Base-by-base conservation (phyloP, 2,888 invertebrate genomes). In the Atethmia centrago region DNA sequence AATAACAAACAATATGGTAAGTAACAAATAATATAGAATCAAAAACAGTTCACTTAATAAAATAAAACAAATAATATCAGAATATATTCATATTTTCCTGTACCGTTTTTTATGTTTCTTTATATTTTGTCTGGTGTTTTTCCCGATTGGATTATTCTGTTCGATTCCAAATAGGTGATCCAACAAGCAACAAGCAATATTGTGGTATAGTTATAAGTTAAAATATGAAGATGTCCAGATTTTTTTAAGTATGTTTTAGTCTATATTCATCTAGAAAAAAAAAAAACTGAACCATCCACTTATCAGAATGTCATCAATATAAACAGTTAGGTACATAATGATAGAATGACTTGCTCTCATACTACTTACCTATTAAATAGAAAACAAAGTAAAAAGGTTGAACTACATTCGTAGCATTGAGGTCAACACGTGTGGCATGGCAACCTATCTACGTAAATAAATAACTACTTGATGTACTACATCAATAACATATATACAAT, bases 361-460 rank as follows among this genome's bases (percentile, higher is more conserved):
- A 49, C 10, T 19, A 68, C 16, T 16, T 58, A 77, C 40, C 42
- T 77, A 80, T n/a, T 51, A 67, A n/a, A 74, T 71, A 58, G 63
- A 82, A 74, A 68, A 83, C 74, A 70, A 74, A 65, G 69, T 82
- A 74, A 75, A 74, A 71, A 78, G 71, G 70, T 74, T 72, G 75
- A 53, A 62, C 67, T 79, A 81, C 53, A 79, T 79, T 69, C 14
- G 10, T 72, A 59, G 5, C 77, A 58, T 65, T 72, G 36, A 86
- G 82, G 84, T 73, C 76, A 85, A 71, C 74, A 77, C 73, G 65
- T 80, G 84, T 77, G 9, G 21, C 9, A 21, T 77, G 9, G 21
- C 9, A 21, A 45, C 14, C 45, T 55, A 63, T 72, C 58, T 79
- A 76, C 47, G 62, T 80, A 77, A 74, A 84, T 75, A 77, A 71